Percentiles rank a stretch among this genome's conserved stretches.
Evolutionary conservation across 2,888 invertebrate species (phyloP).

Genomic region (Acronicta alni): DNA sequence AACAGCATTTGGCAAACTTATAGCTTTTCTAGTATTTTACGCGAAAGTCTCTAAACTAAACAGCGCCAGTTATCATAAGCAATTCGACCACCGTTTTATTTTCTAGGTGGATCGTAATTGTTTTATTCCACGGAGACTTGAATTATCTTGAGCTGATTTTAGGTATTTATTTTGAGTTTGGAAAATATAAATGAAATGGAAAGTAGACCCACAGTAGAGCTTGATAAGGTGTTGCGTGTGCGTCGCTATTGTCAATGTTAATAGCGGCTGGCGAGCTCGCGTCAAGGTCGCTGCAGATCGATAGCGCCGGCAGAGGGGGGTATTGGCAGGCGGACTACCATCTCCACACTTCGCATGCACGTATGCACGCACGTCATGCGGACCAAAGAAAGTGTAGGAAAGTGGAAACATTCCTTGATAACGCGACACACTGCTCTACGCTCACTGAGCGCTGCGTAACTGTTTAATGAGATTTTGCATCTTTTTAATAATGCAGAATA

Average conservation of each 20-base stretch:
- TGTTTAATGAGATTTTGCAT: slow-evolving; percentile 56
- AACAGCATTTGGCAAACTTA: slow-evolving; percentile 66
- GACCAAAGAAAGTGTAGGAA: slow-evolving; percentile 83
- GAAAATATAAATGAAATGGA: slow-evolving; percentile 66
- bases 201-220: slow-evolving; percentile 61
- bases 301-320: slow-evolving; percentile 70
- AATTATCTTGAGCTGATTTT: no score
- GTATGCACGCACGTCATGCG: slow-evolving; percentile 72
- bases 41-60: slow-evolving; percentile 9
- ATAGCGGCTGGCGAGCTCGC: slow-evolving; percentile 77
- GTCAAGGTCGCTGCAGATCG: slow-evolving; percentile 85
- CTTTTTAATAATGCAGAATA: slow-evolving; percentile 50
- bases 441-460: slow-evolving; percentile 64
- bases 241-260: slow-evolving; percentile 83
- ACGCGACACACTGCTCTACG: slow-evolving; percentile 65
- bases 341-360: slow-evolving; percentile 71
- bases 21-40: slow-evolving; percentile 39
- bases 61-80: slow-evolving; percentile 1
- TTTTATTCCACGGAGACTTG: neutral
- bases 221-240: slow-evolving; percentile 72
- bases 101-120: slow-evolving; percentile 1
- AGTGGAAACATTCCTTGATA: slow-evolving; percentile 83
- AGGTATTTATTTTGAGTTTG: neutral
- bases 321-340: slow-evolving; percentile 60
- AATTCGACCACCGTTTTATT: slow-evolving; percentile 4